Evolutionary conservation across 1,140 invertebrate genomes (phyloP).

Genomic region (Psilanteris sp.): DNA sequence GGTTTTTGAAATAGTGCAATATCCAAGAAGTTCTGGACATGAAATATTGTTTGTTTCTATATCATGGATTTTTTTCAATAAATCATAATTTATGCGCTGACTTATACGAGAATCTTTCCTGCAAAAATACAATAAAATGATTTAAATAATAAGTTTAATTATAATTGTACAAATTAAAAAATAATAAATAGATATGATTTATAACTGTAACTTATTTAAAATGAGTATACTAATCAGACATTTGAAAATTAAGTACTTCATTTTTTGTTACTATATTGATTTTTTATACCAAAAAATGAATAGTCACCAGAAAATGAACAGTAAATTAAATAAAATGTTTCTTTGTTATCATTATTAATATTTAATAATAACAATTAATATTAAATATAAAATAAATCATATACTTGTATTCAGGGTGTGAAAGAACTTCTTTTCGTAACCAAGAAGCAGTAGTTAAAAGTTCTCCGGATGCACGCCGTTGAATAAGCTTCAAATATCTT

Average conservation of each 20-base stretch:
- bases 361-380: too few relatives aligned
- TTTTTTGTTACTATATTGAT: too few relatives aligned
- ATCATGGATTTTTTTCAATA: slow-evolving; percentile 87
- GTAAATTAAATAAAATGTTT: too few relatives aligned
- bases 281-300: too few relatives aligned
- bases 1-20: slow-evolving; percentile 86
- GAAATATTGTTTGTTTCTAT: slow-evolving; percentile 86
- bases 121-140: slow-evolving; percentile 64
- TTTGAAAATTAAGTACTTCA: too few relatives aligned
- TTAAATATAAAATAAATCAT: too few relatives aligned
- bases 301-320: too few relatives aligned
- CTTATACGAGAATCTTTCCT: slow-evolving; percentile 93
- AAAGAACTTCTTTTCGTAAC: slow-evolving; percentile 93
- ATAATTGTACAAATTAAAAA: too few relatives aligned
- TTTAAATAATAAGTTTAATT: slow-evolving; percentile 23
- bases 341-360: too few relatives aligned
- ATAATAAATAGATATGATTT: too few relatives aligned
- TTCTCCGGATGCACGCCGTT: slow-evolving; percentile 92
- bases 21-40: slow-evolving; percentile 88
- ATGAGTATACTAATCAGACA: too few relatives aligned
- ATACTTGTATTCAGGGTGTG: slow-evolving; percentile 94
- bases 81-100: slow-evolving; percentile 95
- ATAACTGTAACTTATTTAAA: too few relatives aligned
- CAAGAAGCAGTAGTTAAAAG: slow-evolving; percentile 93
- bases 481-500: slow-evolving; percentile 97